Base-by-base conservation (phyloP, 2,113 vertebrate genomes). In the Salvelinus fontinalis region DNA sequence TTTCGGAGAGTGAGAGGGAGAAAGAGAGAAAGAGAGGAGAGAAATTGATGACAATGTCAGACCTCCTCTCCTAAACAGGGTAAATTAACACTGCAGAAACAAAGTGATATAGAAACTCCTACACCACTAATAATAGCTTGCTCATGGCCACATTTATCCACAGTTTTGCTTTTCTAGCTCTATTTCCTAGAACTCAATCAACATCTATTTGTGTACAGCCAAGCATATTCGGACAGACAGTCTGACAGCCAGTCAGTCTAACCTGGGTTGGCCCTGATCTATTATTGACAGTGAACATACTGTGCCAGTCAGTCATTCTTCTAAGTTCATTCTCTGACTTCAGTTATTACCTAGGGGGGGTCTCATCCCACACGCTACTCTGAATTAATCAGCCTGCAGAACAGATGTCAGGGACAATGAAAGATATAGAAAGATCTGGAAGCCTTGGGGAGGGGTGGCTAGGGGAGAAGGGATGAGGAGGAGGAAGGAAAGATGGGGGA, bases 321-420 rank as follows among this genome's bases (percentile, higher is more conserved):
- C 22, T 12, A 22, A 64, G 22, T 22, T 26, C 20, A 64, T 79
- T 86, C 79, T 82, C 84, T 11, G 16, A 34, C 67, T 14, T 5
- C 66, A 4, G 3, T 29, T 14, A 68, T 39, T 68, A 68, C 66
- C 26, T 24, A 8, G 88, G 85, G 88, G 85, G 85, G 88, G 87
- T 83, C 85, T 85, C 68, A 79, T 78, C 81, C 79, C 75, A 87
- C 89, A 89, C 88, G 89, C 88, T 92, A 89, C 89, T 92, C 91
- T 89, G 88, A 89, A 92, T 92, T 92, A 91, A 92, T 90, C 89
- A 91, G 78, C 83, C 85, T 86, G 87, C 87, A 91, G 90, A 91
- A 91, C 91, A 92, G 91, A 92, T 91, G 91, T 91, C 89, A 89
- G 78, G 86, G 90, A 92, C 89, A 91, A 92, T 91, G 88, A 84